Conservation (phyloP, 2,797 vertebrate genomes). For the Glyptemys insculpta region DNA sequence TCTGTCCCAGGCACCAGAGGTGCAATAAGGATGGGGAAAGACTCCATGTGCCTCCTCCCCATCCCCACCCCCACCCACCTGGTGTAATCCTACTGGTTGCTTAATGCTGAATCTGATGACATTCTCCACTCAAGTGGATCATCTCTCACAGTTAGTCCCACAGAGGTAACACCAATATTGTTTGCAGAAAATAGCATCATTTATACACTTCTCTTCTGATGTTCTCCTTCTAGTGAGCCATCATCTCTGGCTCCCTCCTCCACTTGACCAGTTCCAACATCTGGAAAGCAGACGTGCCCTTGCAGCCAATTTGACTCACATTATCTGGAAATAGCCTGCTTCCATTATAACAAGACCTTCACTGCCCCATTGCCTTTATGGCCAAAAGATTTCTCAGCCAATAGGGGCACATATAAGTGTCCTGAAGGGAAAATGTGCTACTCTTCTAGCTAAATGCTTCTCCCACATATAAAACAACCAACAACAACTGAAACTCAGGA, state of each 20-base stretch:
- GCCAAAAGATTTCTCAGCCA: slow-evolving; percentile 68
- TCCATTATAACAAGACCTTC: slow-evolving; percentile 76
- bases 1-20: rapidly evolving
- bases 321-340: slow-evolving; percentile 75
- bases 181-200: slow-evolving; percentile 8
- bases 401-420: slow-evolving; percentile 64
- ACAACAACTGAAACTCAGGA: neutral
- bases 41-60: neutral
- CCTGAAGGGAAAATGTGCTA: slow-evolving; percentile 67
- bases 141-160: neutral
- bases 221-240: slow-evolving; percentile 31
- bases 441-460: slow-evolving; percentile 25
- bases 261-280: slow-evolving; percentile 65
- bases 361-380: slow-evolving; percentile 67
- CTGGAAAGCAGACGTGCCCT: slow-evolving; percentile 74
- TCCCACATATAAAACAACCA: neutral
- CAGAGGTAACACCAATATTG: neutral
- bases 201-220: neutral
- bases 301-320: slow-evolving; percentile 71
- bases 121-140: neutral
- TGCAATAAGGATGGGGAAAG: neutral
- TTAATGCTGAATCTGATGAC: neutral
- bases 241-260: slow-evolving; percentile 51
- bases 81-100: neutral
- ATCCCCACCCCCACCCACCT: neutral